Base-by-base conservation (phyloP, 2,888 invertebrate genomes). In the Lordiphosa andalusiaca region DNA sequence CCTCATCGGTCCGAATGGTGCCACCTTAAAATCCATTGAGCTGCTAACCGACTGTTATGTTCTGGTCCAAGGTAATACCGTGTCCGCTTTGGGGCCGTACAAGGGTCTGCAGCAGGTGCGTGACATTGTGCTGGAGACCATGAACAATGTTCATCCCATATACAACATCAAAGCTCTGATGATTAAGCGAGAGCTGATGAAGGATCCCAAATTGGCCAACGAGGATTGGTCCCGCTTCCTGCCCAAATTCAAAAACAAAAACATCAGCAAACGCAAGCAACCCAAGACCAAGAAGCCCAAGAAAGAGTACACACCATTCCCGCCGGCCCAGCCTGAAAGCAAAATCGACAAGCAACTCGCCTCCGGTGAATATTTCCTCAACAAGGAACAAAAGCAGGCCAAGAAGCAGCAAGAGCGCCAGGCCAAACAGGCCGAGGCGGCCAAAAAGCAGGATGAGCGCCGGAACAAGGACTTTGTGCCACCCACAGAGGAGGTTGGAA, bases 101-200 rank as follows among this genome's bases (percentile, higher is more conserved):
- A 95, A 94, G 90, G 99, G 99, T 0, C 88, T 96, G 21, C 93
- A 94, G 55, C 95, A 96, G 89, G 96, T 96, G 0, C 91, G 98
- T 54, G 93, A 95, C 75, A 96, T 99, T 81, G 96, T 96, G 1
- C 94, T 95, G 86, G 99, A 99, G 78, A 98, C 98, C 0, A 98
- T 99, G 98, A 96, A 96, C 87, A 99, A 99, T 89, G 93, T 99
- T 53, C 99, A 99, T 91, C 99, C 99, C 1, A 97, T 99, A 88
- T 99, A 98, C 87, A 98, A 98, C 85, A 98, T 99, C 1, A 96
- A 98, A 91, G 95, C 96, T 2, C 90, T 99, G 49, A 99, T 99
- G 98, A 98, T 99, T 49, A 99, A 99, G 88, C 92, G 94, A 73
- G 98, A 99, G 90, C 90, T 99, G 54, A 94, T 95, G 81, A 98